A percentile compares a stretch with the other conserved stretches of the same genome.
phyloP scores from a whole-genome alignment of 2,113 vertebrate species.

The Todiramphus chloris region DNA sequence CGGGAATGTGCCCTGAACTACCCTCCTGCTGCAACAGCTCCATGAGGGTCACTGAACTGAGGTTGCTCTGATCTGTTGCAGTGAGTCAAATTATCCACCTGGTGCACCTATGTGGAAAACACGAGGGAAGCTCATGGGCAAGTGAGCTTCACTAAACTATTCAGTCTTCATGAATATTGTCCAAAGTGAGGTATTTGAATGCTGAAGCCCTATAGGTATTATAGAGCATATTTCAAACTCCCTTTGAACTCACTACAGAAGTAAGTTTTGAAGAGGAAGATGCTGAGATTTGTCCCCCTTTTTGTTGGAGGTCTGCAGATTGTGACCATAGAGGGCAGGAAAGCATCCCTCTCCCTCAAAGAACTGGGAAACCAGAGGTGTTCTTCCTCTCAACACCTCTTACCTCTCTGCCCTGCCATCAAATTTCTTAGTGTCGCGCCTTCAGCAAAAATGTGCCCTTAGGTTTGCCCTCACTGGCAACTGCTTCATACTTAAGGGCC shows the following conservation, averaged over 20 bases:
- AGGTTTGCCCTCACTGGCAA: neutral
- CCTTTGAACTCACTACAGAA: neutral
- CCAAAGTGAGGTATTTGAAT: neutral
- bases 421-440: neutral
- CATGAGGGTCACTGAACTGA: neutral
- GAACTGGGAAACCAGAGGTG: neutral
- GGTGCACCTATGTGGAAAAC: neutral
- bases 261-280: neutral
- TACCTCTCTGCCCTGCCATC: neutral
- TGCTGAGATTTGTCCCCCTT: neutral
- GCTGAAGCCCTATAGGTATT: neutral
- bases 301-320: neutral
- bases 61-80: neutral
- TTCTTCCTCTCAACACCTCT: neutral
- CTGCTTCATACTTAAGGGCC: neutral
- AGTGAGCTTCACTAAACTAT: neutral
- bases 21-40: neutral
- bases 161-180: neutral
- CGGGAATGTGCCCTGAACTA: neutral
- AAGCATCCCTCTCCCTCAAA: neutral
- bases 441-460: neutral
- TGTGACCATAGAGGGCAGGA: neutral
- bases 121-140: rapidly evolving
- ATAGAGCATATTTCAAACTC: neutral
- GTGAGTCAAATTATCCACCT: neutral